Base-by-base conservation (phyloP, 1,140 invertebrate genomes). In the Drosophila erecta region DNA sequence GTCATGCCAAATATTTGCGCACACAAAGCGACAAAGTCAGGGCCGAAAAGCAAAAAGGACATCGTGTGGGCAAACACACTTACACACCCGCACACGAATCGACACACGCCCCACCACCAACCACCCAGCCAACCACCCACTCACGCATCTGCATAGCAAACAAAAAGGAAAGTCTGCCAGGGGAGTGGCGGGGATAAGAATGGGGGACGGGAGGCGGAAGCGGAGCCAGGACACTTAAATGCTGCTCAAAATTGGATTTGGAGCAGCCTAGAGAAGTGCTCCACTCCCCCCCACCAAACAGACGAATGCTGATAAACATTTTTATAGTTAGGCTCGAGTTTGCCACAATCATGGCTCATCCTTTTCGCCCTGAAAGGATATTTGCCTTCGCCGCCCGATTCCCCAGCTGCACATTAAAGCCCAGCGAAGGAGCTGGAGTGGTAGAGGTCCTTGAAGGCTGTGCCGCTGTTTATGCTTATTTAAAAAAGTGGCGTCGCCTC, bases 201-300 rank as follows among this genome's bases (percentile, higher is more conserved):
- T 47, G 49, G 49, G 62, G 71, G 79, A 58, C 65, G 27, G 57
- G 37, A 67, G 58, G 71, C 43, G 57, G 47, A 66, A 74, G 43
- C 62, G 74, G 55, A 62, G 41, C 41, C 65, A 61, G 83, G 74
- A 87, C 84, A 89, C 79, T 89, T 83, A 83, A 83, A 87, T 67
- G 76, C 72, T 79, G 79, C 76, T 87, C 79, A 79, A 87, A 87
- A 87, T 87, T 87, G 84, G 84, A 87, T 87, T 87, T 87, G 84
- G 69, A 76, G 43, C 75, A 76, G 67, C 77, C 84, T 76, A 72
- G 50, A 60, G 55, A 56, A 54, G 35, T 12, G n/a, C 6, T 15
- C 6, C 35, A 4, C 15, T 8, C 40, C n/a, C n/a, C n/a, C 12
- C 6, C 40, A 15, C 46, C 20, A n/a, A 44, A 33, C 56, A 44